These are phyloP conservation scores for Gallinago nigripennis DNA, from an alignment of 2,797 vertebrate species.

Conservation along the genomic window DNA sequence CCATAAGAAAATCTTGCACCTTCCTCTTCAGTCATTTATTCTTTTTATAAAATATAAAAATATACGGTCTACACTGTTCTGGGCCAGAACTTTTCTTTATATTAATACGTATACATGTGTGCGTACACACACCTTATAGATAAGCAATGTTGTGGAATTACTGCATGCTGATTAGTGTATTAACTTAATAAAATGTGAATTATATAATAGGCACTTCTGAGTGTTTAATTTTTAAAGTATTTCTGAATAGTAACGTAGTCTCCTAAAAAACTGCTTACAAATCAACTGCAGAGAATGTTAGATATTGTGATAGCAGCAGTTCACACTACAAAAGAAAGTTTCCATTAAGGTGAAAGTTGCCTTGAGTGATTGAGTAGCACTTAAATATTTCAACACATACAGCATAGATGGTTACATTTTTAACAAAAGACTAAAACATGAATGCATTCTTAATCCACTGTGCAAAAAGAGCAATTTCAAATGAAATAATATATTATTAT, in stretches of 20 bases:
- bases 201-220: neutral
- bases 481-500: neutral
- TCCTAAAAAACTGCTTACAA: neutral
- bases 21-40: neutral
- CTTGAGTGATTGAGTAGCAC: neutral
- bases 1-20: neutral
- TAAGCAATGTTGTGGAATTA: neutral
- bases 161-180: neutral
- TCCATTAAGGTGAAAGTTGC: neutral
- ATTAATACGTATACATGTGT: neutral
- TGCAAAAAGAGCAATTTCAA: neutral
- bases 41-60: neutral
- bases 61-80: neutral
- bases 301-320: neutral
- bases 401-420: neutral
- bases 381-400: neutral
- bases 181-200: neutral
- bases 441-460: neutral
- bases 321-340: neutral
- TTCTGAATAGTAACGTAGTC: neutral
- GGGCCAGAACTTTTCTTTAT: neutral
- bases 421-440: neutral
- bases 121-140: neutral
- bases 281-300: neutral
- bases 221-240: neutral